phyloP scores from a whole-genome alignment of 2,888 invertebrate species.

The Criorhina ranunculi region DNA sequence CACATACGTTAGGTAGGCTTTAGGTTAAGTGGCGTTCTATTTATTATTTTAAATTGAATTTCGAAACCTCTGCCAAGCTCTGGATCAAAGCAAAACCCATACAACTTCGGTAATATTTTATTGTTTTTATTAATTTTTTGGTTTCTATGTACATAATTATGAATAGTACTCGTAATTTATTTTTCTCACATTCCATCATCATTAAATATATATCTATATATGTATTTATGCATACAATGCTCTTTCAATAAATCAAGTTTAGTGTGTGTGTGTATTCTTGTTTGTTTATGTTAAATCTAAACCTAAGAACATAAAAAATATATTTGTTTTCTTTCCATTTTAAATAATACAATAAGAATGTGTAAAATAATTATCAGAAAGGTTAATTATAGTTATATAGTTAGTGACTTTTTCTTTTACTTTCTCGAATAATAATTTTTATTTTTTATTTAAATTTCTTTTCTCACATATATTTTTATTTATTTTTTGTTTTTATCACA shows the following conservation, averaged over 20 bases:
- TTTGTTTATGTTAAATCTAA: constrained; percentile 41
- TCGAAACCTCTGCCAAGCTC: no score
- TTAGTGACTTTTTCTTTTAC: constrained; percentile 44
- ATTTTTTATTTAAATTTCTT: constrained; percentile 11
- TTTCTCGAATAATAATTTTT: constrained; percentile 45
- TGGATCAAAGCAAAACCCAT: no score
- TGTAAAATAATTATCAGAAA: constrained; percentile 43
- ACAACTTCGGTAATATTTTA: constrained; percentile 9
- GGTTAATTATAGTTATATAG: constrained; percentile 20
- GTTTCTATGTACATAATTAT: constrained; percentile 66
- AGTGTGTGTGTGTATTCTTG: constrained; percentile 21
- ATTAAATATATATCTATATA: constrained; percentile 40
- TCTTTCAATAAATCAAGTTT: constrained; percentile 40
- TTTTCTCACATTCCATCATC: constrained; percentile 26
- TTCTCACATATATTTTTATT: constrained; percentile 6
- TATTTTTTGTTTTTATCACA: constrained; percentile 55
- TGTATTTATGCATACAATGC: constrained; percentile 43
- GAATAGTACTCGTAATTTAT: constrained; percentile 49
- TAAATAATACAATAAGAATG: constrained; percentile 43
- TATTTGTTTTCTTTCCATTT: constrained; percentile 34
- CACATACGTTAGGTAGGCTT: no score
- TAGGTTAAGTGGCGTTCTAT: no score
- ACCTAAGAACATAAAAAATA: constrained; percentile 60
- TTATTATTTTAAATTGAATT: no score
- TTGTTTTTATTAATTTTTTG: constrained; percentile 42